Evolutionary conservation across 1,140 invertebrate genomes (phyloP), one percentile per base, ranked within the genome.

Genomic region (Zaprionus taronus): DNA sequence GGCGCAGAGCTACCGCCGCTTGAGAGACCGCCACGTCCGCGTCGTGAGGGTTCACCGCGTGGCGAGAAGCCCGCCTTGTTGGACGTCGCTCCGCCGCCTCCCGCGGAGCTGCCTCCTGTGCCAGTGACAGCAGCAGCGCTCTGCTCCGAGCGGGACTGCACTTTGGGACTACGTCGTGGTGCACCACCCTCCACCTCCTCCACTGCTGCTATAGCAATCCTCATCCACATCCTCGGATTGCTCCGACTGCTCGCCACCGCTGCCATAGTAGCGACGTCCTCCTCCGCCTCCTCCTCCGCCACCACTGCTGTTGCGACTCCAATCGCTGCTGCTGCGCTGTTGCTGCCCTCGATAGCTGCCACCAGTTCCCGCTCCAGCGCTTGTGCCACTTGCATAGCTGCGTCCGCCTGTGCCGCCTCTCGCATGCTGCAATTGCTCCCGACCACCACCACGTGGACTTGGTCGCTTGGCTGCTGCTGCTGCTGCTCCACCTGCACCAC

Each of bases 41-140:
- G 95, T 63, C 96, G 93, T 4, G 97, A 97, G 0, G 97, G 97
- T 91, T 97, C 97, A 4, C 97, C 97, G 15, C 96, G 94, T 0
- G 96, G 97, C 12, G 96, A 95, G 93, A 97, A 97, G 60, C 93
- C 79, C 9, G 83, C 80, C 76, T 81, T 93, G 70, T 80, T 72
- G 77, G 70, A 69, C 57, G 76, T 31, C 41, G 71, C 67, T 17
- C 72, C 76, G 41, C 70, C 57, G 41, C 70, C 57, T 12, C 31
- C 47, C 36, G 24, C 26, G 5, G 63, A 26, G 44, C 51, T 51
- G 20, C 28, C 38, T 24, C 28, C 38, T 24, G 64, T 44, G 38
- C 51, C 72, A 20, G 67, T 15, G n/a, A 14, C 56, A 56, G 47
- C 31, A 7, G 51, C 31, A 44, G 62, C 58, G 9, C 58, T 61